phyloP scores from a whole-genome alignment of 2,113 vertebrate genomes.

The Tupaia chinensis region DNA sequence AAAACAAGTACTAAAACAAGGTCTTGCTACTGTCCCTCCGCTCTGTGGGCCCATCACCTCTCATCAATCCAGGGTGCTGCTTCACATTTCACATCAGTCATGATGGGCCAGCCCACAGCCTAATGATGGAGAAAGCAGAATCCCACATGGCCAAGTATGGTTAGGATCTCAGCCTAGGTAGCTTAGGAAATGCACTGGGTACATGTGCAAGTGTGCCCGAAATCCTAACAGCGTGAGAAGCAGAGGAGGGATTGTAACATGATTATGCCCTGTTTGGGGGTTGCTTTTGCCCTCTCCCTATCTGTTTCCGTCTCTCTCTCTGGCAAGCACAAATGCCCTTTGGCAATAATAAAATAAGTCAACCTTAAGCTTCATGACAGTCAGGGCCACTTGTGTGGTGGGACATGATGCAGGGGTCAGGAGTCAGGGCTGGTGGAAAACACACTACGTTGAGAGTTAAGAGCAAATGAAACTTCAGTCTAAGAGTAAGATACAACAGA shows the following conservation, averaged over 20 bases:
- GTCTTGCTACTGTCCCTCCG: not conserved
- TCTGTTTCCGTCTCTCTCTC: too few relatives aligned
- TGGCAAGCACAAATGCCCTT: too few relatives aligned
- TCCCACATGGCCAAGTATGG: too few relatives aligned
- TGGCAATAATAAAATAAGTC: too few relatives aligned
- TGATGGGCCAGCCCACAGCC: not conserved
- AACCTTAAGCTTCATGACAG: not conserved
- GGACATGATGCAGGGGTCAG: not conserved
- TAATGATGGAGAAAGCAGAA: too few relatives aligned
- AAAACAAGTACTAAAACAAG: constrained; percentile 41
- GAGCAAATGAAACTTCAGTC: constrained; percentile 17
- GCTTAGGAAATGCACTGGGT: too few relatives aligned
- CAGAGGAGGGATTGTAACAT: too few relatives aligned
- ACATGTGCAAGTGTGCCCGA: too few relatives aligned
- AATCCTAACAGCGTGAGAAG: too few relatives aligned
- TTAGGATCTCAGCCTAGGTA: too few relatives aligned
- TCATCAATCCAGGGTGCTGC: not conserved
- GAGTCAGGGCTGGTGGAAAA: not conserved
- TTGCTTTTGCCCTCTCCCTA: too few relatives aligned
- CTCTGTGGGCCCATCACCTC: not conserved
- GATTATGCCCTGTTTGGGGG: too few relatives aligned
- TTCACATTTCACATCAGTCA: not conserved
- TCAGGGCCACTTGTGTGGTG: not conserved
- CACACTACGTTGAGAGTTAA: not conserved
- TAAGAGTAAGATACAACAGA: constrained; percentile 7